Conservation (phyloP, 2,797 vertebrate species). For the Gila robusta region DNA sequence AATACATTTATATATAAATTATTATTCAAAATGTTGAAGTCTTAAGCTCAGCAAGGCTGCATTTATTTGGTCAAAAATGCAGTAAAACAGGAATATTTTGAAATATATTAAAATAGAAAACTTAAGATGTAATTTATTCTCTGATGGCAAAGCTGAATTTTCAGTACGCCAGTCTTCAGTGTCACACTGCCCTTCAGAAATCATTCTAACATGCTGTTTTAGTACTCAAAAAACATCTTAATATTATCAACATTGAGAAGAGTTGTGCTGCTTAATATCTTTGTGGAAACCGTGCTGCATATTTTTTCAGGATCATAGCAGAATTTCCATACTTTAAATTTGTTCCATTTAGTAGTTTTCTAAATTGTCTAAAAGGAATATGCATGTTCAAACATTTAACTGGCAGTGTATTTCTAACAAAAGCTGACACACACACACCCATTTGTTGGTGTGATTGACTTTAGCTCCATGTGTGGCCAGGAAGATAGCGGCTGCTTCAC, state of each 20-base stretch:
- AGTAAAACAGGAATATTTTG: neutral
- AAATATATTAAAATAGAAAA: neutral
- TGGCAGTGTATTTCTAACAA: neutral
- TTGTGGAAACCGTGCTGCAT: neutral
- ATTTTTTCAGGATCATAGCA: neutral
- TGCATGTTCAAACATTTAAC: neutral
- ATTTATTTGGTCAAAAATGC: neutral
- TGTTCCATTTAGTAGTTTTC: neutral
- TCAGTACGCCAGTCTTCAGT: neutral
- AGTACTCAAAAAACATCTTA: neutral
- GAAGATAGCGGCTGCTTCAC: conserved; percentile 95
- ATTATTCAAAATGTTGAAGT: neutral
- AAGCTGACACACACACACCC: conserved; percentile 80
- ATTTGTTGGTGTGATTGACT: conserved; percentile 95
- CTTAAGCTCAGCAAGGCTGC: neutral
- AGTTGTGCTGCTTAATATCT: neutral
- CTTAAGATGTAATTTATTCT: neutral
- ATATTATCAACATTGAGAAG: neutral
- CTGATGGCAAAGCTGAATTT: neutral
- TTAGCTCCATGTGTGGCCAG: conserved; percentile 92
- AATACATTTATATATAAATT: neutral
- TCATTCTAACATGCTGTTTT: neutral
- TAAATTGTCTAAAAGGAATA: neutral
- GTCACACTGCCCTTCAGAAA: neutral
- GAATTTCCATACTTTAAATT: neutral